Percentiles rank a stretch among this genome's conserved stretches.
These are phyloP conservation scores for Emydoidea blandingii DNA, from an alignment of 2,797 vertebrate species.

Conservation along the genomic window DNA sequence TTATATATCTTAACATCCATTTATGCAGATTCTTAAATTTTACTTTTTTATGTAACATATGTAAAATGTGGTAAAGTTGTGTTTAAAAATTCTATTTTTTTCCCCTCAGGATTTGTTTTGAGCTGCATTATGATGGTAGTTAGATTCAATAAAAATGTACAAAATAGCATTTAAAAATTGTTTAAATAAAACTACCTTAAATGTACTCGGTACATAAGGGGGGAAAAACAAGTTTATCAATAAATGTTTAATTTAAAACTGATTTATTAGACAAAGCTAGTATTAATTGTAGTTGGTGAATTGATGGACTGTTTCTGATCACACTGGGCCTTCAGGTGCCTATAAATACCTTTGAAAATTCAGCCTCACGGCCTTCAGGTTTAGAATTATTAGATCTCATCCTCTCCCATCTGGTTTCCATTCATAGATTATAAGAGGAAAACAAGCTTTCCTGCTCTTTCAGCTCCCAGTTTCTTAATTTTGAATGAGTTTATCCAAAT, in stretches of 20 bases:
- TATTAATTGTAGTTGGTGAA: not conserved
- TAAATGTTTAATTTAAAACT: not conserved
- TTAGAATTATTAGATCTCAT: not conserved
- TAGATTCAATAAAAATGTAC: not conserved
- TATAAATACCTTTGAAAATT: not conserved
- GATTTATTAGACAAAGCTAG: not conserved
- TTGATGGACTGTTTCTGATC: not conserved
- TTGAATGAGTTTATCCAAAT: not conserved
- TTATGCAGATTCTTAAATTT: not conserved
- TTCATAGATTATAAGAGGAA: not conserved
- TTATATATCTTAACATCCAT: not conserved
- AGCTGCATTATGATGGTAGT: not conserved
- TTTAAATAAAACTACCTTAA: not conserved
- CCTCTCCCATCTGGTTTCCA: not conserved
- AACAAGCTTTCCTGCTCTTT: not conserved
- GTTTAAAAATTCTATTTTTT: no score
- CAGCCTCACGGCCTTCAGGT: not conserved
- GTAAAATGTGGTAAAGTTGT: no score
- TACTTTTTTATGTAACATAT: not conserved
- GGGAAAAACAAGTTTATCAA: not conserved
- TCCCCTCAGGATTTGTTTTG: not conserved
- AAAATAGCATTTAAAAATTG: not conserved
- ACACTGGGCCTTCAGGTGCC: not conserved
- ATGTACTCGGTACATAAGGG: not conserved
- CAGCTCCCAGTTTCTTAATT: not conserved